Conservation (phyloP, 2,797 vertebrate species). For the Lutjanus argentimaculatus region DNA sequence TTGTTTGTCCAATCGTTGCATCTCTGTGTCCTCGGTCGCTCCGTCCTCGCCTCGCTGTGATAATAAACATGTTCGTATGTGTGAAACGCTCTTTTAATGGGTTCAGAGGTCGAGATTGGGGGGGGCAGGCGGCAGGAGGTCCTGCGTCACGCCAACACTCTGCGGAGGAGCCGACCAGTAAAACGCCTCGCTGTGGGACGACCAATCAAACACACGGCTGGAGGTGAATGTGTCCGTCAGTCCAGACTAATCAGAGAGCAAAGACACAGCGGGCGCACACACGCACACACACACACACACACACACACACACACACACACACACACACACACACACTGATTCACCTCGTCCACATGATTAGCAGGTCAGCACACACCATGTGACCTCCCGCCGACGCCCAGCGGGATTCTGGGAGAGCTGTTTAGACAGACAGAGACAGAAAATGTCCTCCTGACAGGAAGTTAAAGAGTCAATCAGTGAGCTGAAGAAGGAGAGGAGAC, state of each 20-base stretch:
- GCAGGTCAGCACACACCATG: slow-evolving; percentile 39
- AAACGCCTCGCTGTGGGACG: slow-evolving; percentile 31
- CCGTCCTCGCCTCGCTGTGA: background rate
- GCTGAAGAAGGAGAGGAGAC: background rate
- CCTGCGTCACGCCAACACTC: slow-evolving; percentile 34
- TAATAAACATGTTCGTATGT: slow-evolving; percentile 17
- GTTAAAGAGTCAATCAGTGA: slow-evolving; percentile 4
- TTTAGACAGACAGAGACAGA: slow-evolving; percentile 23
- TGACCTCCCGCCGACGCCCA: slow-evolving; percentile 27
- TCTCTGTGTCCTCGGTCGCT: background rate
- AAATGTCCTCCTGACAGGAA: slow-evolving; percentile 25
- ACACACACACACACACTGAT: slow-evolving; percentile 26
- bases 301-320: slow-evolving; percentile 22
- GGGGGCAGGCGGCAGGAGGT: background rate
- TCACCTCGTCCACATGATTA: slow-evolving; percentile 33
- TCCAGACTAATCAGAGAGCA: slow-evolving; percentile 68
- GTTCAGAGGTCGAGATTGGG: slow-evolving; percentile 40
- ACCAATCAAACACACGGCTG: slow-evolving; percentile 66
- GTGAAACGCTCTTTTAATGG: slow-evolving; percentile 1
- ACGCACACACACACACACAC: slow-evolving; percentile 32
- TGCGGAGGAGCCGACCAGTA: slow-evolving; percentile 12
- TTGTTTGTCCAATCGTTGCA: no score
- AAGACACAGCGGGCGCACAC: slow-evolving; percentile 47
- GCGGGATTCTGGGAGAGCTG: slow-evolving; percentile 61
- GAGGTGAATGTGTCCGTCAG: slow-evolving; percentile 62